Evolutionary conservation across 2,888 invertebrate species (phyloP).

Genomic region (Coelopa pilipes): DNA sequence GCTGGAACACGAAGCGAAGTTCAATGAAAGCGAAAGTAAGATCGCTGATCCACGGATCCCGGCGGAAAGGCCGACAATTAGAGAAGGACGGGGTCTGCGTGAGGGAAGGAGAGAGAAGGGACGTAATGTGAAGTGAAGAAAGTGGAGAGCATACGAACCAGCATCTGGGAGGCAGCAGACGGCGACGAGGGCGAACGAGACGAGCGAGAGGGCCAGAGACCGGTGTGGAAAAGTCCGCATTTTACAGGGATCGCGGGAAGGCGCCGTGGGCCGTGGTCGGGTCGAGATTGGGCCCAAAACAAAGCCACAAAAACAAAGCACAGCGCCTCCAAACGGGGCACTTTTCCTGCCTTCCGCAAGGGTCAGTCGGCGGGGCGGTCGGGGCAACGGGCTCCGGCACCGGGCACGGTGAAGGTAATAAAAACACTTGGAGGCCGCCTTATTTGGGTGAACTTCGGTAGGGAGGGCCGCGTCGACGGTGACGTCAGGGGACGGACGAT

Average conservation of each 20-base stretch:
- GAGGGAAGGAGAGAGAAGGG: neutral
- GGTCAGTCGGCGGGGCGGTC: too few relatives aligned
- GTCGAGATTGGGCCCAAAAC: neutral
- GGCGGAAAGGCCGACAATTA: neutral
- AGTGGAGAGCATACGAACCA: constrained; percentile 22
- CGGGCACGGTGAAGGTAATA: neutral
- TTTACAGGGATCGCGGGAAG: neutral
- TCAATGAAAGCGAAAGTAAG: neutral
- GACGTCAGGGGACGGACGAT: constrained; percentile 14
- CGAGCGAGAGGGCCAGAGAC: neutral
- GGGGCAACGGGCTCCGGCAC: too few relatives aligned
- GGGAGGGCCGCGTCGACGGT: neutral
- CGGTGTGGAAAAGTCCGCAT: constrained; percentile 20
- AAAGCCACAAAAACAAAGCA: neutral
- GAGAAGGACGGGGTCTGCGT: constrained; percentile 35
- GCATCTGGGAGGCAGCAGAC: constrained; percentile 10
- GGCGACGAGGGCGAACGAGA: constrained; percentile 1
- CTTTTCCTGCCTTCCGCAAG: too few relatives aligned
- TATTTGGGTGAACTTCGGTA: constrained; percentile 16
- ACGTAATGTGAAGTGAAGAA: neutral
- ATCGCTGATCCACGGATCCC: neutral
- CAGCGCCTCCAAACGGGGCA: neutral
- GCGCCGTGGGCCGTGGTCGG: neutral
- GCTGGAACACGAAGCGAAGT: neutral
- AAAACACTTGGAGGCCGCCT: constrained; percentile 5